These are phyloP conservation scores for Fukomys damarensis DNA, from an alignment of 2,113 vertebrate species.

Conservation along the genomic window DNA sequence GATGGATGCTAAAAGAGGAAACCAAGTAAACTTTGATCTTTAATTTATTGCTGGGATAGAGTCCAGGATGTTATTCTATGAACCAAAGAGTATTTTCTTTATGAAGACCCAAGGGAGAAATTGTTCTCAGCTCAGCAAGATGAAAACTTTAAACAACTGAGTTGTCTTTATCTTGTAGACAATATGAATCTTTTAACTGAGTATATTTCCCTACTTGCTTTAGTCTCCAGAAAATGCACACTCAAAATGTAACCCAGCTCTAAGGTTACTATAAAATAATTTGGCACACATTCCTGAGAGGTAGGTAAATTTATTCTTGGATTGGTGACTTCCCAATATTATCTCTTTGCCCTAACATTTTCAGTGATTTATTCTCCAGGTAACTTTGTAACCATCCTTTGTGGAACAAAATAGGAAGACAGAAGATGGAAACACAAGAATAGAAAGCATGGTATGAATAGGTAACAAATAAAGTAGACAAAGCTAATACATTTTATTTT, in stretches of 20 bases:
- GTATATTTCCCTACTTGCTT: neutral
- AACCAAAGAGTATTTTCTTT: slow-evolving; percentile 55
- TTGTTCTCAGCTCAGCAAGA: slow-evolving; percentile 63
- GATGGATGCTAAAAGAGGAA: neutral
- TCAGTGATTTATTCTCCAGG: slow-evolving; percentile 47
- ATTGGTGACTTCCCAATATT: neutral
- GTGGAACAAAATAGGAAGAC: slow-evolving; percentile 1
- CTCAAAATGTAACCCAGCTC: neutral
- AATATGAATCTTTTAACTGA: neutral
- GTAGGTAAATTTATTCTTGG: neutral
- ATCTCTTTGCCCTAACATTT: slow-evolving; percentile 30
- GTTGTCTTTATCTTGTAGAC: slow-evolving; percentile 44
- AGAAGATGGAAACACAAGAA: neutral
- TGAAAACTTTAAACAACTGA: slow-evolving; percentile 46
- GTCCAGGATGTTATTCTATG: slow-evolving; percentile 30
- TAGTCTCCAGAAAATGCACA: neutral
- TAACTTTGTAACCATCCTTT: slow-evolving; percentile 41
- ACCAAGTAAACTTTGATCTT: neutral
- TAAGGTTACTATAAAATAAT: neutral
- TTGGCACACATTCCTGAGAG: neutral
- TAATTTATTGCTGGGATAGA: slow-evolving; percentile 52
- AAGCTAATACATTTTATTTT: neutral
- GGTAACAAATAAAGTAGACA: slow-evolving; percentile 1
- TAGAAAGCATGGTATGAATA: neutral
- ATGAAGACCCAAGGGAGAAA: slow-evolving; percentile 43